Evolutionary conservation across 2,797 vertebrate genomes (phyloP), one percentile per base, ranked within the genome.

Genomic region (Gallinago stenura): DNA sequence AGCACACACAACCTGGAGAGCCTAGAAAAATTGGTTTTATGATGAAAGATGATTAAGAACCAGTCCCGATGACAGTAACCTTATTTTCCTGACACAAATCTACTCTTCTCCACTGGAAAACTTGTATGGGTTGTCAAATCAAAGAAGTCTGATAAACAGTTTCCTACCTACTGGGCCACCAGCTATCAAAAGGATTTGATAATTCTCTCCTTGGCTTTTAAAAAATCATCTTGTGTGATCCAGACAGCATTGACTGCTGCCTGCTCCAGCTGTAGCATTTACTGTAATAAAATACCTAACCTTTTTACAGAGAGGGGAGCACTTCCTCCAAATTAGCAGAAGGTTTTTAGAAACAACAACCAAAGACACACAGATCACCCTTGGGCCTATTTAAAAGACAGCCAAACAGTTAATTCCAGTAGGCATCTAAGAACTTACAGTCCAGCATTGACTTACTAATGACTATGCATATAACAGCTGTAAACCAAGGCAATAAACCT

Each of bases 61-160:
- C 87, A 71, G 28, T 50, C 22, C 62, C 81, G 41, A 81, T 10
- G 24, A 56, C 28, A 76, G 37, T 11, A 65, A 33, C 15, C 31
- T 93, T 87, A 46, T 93, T 92, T 94, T 87, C 70, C 66, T 86
- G 75, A 65, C 16, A n/a, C 33, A 83, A 89, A 84, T 21, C 57
- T 39, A 57, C 51, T 83, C 57, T 35, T 58, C 35, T 61, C 5
- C 61, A 18, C 45, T 11, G 15, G 37, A 64, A 84, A 93, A 86
- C 28, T 57, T 60, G 9, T 54, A 28, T 3, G 19, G 19, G 13
- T 43, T 72, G 58, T 41, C 10, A 82, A 94, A 81, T 41, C 33
- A 68, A 81, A 87, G 45, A 11, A 43, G 28, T 13, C 7, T 71
- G 72, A 78, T 48, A 48, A 86, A 7, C 20, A 45, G 13, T 25